Evolutionary conservation across 1,140 invertebrate species (phyloP).

Genomic region (Dreissena rostriformis): DNA sequence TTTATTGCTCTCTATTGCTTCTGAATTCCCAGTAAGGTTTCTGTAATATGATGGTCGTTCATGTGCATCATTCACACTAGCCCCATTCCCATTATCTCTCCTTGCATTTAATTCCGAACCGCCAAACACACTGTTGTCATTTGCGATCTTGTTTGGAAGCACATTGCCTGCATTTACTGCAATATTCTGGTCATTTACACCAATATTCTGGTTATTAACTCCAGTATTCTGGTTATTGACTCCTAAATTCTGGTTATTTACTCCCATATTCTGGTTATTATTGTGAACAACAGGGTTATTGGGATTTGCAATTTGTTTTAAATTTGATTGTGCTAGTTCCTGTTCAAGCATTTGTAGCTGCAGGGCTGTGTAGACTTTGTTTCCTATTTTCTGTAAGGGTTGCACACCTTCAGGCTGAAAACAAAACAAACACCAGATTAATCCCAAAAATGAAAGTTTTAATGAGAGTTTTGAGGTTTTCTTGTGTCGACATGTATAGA

Average conservation of each 20-base stretch:
- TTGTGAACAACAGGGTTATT: too few species aligned
- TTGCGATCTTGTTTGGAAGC: not conserved
- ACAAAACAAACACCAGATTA: not conserved
- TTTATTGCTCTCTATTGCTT: too few species aligned
- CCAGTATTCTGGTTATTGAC: slow-evolving; percentile 13
- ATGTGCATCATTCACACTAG: too few species aligned
- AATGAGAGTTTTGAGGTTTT: too few species aligned
- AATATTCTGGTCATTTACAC: not conserved
- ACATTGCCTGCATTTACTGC: not conserved
- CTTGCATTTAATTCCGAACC: too few species aligned
- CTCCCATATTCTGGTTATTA: not conserved
- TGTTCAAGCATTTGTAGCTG: slow-evolving; percentile 20
- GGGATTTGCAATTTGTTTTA: not conserved
- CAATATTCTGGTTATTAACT: not conserved
- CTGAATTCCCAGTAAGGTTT: too few species aligned
- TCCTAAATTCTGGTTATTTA: slow-evolving; percentile 2
- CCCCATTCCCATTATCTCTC: too few species aligned
- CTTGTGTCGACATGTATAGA: too few species aligned
- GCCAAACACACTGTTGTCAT: too few species aligned
- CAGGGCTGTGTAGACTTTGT: slow-evolving; percentile 33
- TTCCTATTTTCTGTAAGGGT: slow-evolving; percentile 15
- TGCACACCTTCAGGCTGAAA: slow-evolving; percentile 4
- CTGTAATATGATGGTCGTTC: too few species aligned
- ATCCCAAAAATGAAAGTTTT: too few species aligned
- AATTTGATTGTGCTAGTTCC: not conserved